Evolutionary conservation across 2,888 invertebrate genomes (phyloP).

Genomic region (Eueremaeus valkanovi): DNA sequence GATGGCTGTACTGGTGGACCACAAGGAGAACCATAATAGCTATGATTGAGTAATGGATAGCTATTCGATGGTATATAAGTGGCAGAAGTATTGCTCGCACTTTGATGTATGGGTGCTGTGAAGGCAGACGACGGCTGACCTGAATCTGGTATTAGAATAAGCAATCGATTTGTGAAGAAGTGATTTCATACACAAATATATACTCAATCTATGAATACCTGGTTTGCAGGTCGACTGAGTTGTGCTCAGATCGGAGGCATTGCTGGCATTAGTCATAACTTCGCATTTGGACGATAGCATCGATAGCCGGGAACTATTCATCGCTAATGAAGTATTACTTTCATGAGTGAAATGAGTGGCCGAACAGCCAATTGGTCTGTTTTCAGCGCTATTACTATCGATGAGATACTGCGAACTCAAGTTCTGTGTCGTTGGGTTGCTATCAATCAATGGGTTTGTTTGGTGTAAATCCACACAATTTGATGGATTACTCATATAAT

Average conservation of each 20-base stretch:
- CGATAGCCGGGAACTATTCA: neutral
- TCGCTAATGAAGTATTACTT: neutral
- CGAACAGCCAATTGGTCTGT: slow-evolving; percentile 5
- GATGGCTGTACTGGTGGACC: neutral
- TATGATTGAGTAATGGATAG: neutral
- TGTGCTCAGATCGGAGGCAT: neutral
- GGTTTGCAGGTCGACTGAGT: neutral
- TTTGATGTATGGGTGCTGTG: slow-evolving; percentile 7
- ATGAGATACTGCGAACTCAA: neutral
- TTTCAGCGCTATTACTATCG: neutral
- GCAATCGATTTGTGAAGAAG: neutral
- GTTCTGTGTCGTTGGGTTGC: neutral
- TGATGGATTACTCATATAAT: slow-evolving; percentile 32
- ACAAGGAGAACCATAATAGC: slow-evolving; percentile 15
- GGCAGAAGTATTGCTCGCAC: neutral
- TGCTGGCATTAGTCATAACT: neutral
- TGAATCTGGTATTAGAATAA: neutral
- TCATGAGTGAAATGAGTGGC: neutral
- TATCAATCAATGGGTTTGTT: slow-evolving; percentile 9
- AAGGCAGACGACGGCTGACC: neutral
- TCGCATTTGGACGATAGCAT: neutral
- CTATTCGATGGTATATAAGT: slow-evolving; percentile 18
- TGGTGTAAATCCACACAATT: slow-evolving; percentile 16
- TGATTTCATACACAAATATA: neutral
- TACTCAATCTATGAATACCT: neutral